A percentile compares a stretch with the other conserved stretches of the same genome.
Conservation (phyloP, 2,113 vertebrate species). For the Brevimyrus niger region DNA sequence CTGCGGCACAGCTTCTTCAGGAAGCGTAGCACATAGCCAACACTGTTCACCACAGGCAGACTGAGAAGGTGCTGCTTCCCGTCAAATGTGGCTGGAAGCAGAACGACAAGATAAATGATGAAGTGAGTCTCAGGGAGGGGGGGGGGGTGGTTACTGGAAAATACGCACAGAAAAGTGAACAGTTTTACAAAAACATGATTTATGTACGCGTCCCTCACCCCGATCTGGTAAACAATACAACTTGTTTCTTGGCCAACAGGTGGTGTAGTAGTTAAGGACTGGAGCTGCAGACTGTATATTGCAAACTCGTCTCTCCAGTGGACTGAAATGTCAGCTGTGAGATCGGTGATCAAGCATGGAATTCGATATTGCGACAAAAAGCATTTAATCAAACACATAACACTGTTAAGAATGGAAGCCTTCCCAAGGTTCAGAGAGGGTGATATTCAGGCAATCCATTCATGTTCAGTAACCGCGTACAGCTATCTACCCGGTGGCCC, state of each 20-base stretch:
- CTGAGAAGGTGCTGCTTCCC: slow-evolving; percentile 89
- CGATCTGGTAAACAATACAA: background rate
- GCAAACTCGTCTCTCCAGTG: background rate
- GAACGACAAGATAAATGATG: slow-evolving; percentile 36
- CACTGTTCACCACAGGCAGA: slow-evolving; percentile 86
- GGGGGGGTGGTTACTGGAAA: background rate
- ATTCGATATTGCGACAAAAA: background rate
- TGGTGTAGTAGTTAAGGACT: background rate
- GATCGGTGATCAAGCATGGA: background rate
- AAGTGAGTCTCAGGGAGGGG: background rate
- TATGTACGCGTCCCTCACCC: background rate
- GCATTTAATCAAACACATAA: background rate
- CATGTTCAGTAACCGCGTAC: background rate
- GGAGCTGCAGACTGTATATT: background rate
- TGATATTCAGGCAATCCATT: background rate
- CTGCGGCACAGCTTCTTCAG: slow-evolving; percentile 90
- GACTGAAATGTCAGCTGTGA: background rate
- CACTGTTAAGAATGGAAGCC: background rate
- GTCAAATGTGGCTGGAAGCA: slow-evolving; percentile 82
- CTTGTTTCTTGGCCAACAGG: background rate
- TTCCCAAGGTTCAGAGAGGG: background rate
- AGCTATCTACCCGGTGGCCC: background rate
- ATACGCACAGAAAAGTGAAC: slow-evolving; percentile 5
- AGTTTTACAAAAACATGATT: background rate
- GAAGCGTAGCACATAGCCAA: slow-evolving; percentile 87